Base-by-base conservation (phyloP, 2,888 invertebrate species). In the Meiosimyza platycephala region DNA sequence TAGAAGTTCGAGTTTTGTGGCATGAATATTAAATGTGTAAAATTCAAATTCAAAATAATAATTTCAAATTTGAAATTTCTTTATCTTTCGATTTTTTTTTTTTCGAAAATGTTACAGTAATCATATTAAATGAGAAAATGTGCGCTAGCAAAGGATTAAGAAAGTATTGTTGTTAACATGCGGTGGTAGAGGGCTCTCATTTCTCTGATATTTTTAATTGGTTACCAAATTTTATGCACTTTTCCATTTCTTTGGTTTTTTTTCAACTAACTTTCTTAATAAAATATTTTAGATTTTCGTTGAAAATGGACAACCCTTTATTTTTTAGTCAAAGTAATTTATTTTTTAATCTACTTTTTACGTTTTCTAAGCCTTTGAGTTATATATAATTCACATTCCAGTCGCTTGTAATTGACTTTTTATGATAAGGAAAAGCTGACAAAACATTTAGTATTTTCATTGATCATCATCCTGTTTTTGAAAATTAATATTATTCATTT, bases 1-100 rank as follows among this genome's bases (percentile, higher is more conserved):
- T 22, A 15, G 48, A 40, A 33, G 69, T 51, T 33, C 59, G 33
- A 60, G 60, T 52, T 16, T 52, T 66, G 52, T 54, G 60, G 50
- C 60, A 71, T 71, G 72, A 71, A 70, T 62, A 70, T 52, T 18
- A 63, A 70, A 70, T 63, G 57, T 40, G 33, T 57, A 57, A 67
- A 74, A 75, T 74, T 71, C 73, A 74, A 74, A 75, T 75, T 74
- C 74, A 64, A 74, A 76, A 76, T 74, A 73, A 74, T 76, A 74
- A 76, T 70, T 67, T 70, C 64, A 65, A 52, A 74, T 40, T 40
- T 9, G 9, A 1, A 40, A 40, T 1, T 40, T 9, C 40, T 40
- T 40, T 40, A 7, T 9, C 9, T 40, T 40, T 6, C 6, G 9
- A 75, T 72, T 74, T 71, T 68, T 55, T 72, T 74, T 71, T 68